Base-by-base conservation (phyloP, 1,140 invertebrate genomes). In the Brachionus manjavacas region DNA sequence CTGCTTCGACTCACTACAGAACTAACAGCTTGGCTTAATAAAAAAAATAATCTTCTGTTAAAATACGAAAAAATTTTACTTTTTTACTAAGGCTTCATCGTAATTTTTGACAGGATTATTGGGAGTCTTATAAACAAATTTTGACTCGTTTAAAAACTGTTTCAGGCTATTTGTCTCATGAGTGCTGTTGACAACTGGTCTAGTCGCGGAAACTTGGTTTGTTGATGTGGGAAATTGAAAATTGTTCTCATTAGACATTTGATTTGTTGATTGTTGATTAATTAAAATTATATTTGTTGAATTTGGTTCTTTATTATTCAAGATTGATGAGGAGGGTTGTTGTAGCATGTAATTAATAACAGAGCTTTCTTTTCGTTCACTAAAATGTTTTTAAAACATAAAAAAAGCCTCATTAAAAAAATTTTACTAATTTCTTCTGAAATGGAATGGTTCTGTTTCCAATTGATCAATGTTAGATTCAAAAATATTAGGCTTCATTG, bases 281-380 rank as follows among this genome's bases (percentile, higher is more conserved):
- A 72, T 72, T 72, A 72, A 41, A 16, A 72, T 76, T 2, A 76
- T 76, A 76, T 76, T 76, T 49, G 43, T 49, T 49, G 72, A 76
- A 49, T 76, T 76, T 12, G 23, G 20, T 49, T 76, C 72, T 49
- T 46, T 23, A 3, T 52, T 76, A 41, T 39, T 72, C 16, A 41
- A 41, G 9, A 72, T 16, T 41, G 28, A 11, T 2, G 68, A 39
- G 20, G 68, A 39, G 4, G 68, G 68, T 12, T 72, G 68, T n/a
- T 72, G 31, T n/a, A 72, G 35, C 68, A 72, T 72, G n/a, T 72
- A 41, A 16, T 41, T 72, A 16, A 72, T 16, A 4, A n/a, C 68
- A 11, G 68, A 72, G 6, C 39, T 39, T 72, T 41, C 7, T 41
- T 72, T 72, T 16, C 39, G 31, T n/a, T 72, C 68, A 41, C 68